Percentiles rank a stretch among this genome's conserved stretches.
Evolutionary conservation across 2,888 invertebrate species (phyloP).

Genomic region (Perdita meconis): DNA sequence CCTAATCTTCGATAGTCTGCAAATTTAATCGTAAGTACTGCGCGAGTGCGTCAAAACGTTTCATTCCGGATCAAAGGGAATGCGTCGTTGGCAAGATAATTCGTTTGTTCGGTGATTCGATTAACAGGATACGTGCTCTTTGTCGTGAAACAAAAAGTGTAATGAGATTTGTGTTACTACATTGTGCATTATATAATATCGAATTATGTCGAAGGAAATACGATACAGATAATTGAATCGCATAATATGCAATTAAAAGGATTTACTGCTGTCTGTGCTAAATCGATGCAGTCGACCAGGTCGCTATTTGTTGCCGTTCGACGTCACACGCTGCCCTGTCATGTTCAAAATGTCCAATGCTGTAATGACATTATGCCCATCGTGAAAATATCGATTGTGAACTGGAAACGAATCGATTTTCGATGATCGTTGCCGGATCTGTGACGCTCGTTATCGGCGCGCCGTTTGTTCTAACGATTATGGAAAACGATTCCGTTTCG

Average conservation of each 20-base stretch:
- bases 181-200: neutral
- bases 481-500: constrained; percentile 37
- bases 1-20: neutral
- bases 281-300: constrained; percentile 5
- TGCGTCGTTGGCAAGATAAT: constrained; percentile 2
- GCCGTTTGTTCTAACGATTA: constrained; percentile 51
- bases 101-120: neutral
- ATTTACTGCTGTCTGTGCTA: constrained; percentile 16
- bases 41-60: constrained; percentile 1
- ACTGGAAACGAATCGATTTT: constrained; percentile 39
- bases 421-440: constrained; percentile 26
- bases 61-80: neutral
- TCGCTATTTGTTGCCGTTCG: neutral
- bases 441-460: constrained; percentile 49
- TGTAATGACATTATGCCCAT: constrained; percentile 41
- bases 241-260: constrained; percentile 30
- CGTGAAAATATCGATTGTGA: constrained; percentile 40
- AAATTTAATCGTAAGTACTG: neutral
- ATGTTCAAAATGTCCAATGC: neutral
- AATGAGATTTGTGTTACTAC: constrained; percentile 3
- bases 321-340: constrained; percentile 19
- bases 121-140: neutral
- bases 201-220: constrained; percentile 13
- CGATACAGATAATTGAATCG: constrained; percentile 17
- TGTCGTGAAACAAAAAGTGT: neutral